Conservation (phyloP, 2,113 vertebrate genomes). For the Tringa solitaria region DNA sequence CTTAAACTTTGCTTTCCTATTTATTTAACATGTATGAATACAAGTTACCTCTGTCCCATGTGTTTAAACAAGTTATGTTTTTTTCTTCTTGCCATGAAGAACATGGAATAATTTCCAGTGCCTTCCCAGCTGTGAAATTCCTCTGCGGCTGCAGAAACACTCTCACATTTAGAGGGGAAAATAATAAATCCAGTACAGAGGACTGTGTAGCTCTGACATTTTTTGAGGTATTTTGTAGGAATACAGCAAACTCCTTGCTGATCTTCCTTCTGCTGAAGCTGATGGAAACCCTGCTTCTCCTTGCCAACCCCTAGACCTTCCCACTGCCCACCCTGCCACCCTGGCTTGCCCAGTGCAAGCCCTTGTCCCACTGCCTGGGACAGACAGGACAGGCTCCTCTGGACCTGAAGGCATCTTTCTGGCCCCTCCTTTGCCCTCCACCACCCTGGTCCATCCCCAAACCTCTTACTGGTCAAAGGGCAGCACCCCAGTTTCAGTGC, state of each 20-base stretch:
- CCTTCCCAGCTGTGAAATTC: not conserved
- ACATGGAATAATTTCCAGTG: not conserved
- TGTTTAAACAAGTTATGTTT: not conserved
- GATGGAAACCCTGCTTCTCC: not conserved
- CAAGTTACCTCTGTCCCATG: not conserved
- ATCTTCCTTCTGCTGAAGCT: not conserved
- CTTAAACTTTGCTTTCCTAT: not conserved
- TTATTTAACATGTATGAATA: not conserved
- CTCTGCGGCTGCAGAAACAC: not conserved
- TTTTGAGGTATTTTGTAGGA: not conserved
- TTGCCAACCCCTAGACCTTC: accelerated
- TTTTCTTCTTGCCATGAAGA: not conserved
- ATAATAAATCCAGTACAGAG: not conserved
- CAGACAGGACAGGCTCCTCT: not conserved
- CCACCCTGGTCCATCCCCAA: not conserved
- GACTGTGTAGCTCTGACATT: not conserved
- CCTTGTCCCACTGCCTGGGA: not conserved
- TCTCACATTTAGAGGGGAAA: not conserved
- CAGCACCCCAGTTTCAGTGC: not conserved
- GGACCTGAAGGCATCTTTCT: not conserved
- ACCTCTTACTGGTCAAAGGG: not conserved
- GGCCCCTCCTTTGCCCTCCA: not conserved
- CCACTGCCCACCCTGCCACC: not conserved
- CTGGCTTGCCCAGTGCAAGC: not conserved
- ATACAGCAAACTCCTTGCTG: not conserved